phyloP scores from a whole-genome alignment of 1,140 invertebrate genomes.

The Platyscapa corneri region DNA sequence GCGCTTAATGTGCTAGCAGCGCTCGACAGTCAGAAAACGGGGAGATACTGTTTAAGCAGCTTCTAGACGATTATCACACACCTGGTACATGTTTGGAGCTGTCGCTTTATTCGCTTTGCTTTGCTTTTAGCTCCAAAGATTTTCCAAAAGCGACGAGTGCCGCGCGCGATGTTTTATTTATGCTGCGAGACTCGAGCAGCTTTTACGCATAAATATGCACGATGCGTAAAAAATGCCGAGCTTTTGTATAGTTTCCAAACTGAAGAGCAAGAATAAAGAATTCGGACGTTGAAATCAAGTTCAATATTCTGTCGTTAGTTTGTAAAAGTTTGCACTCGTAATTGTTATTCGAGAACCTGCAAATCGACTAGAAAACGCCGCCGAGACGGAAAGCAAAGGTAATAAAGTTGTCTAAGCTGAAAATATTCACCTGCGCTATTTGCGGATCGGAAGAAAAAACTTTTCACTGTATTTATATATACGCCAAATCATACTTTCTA shows the following conservation, averaged over 20 bases:
- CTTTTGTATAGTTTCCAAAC: no score
- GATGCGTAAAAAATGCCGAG: no score
- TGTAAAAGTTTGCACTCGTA: no score
- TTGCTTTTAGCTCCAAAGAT: background rate
- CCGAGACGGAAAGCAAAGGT: background rate
- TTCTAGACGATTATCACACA: conserved; percentile 1
- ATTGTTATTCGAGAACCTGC: no score
- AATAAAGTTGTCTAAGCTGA: background rate
- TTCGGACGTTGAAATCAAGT: no score
- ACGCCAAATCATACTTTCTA: background rate
- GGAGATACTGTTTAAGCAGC: background rate
- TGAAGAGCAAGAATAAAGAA: no score
- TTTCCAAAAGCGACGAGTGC: background rate
- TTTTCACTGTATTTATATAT: conserved; percentile 6
- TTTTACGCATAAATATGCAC: no score
- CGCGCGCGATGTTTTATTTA: no score
- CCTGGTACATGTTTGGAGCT: conserved; percentile 12
- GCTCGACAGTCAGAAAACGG: background rate
- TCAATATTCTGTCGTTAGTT: no score
- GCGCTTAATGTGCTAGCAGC: conserved; percentile 60
- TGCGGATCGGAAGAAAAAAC: background rate
- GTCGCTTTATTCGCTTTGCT: conserved; percentile 1
- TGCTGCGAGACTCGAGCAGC: no score
- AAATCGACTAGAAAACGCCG: no score
- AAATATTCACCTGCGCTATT: background rate